Base-by-base conservation (phyloP, 2,797 vertebrate genomes). In the Synaphobranchus kaupii region DNA sequence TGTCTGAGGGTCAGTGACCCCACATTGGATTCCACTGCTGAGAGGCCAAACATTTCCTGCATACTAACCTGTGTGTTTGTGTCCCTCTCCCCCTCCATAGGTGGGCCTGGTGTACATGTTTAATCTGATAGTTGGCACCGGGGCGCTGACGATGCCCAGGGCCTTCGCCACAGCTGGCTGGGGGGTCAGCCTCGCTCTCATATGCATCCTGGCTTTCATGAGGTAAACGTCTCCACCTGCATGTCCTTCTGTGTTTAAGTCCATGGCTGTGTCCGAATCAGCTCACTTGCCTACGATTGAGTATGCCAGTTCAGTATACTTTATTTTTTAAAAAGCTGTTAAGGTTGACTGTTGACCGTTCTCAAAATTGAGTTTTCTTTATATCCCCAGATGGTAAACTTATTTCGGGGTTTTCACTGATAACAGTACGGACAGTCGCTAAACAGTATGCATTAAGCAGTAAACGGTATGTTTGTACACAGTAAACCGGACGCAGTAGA, bases 41-140 rank as follows among this genome's bases (percentile, higher is more conserved):
- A 80, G 39, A 4, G 28, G 28, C 1, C 76, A 80, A 25, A 44
- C 28, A n/a, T 81, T 22, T 50, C 7, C 47, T 10, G 3, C 15
- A 60, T 60, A 22, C 20, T 47, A 50, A 81, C 78, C 52, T n/a
- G 6, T 83, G 48, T 76, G 13, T 85, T 2, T 76, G 4, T 87
- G 20, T 84, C 73, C 31, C n/a, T 3, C 66, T 60, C 89, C 54
- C 78, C 60, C 47, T 86, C 2, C 93, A 85, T 86, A 99, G 98
- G 97, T 99, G 60, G 98, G 98, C 25, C 93, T 99, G 93, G 96
- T 99, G 88, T 99, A 99, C 90, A 99, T 99, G 98, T 99, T 99
- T 92, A 99, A 99, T 90, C 96, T 99, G 90, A 99, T 99, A 0
- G 98, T 99, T 0, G 98, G 98, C 39, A 99, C 98, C 0, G 98